Evolutionary conservation across 2,888 invertebrate species (phyloP), one percentile per base, ranked within the genome.

Genomic region (Atethmia centrago): DNA sequence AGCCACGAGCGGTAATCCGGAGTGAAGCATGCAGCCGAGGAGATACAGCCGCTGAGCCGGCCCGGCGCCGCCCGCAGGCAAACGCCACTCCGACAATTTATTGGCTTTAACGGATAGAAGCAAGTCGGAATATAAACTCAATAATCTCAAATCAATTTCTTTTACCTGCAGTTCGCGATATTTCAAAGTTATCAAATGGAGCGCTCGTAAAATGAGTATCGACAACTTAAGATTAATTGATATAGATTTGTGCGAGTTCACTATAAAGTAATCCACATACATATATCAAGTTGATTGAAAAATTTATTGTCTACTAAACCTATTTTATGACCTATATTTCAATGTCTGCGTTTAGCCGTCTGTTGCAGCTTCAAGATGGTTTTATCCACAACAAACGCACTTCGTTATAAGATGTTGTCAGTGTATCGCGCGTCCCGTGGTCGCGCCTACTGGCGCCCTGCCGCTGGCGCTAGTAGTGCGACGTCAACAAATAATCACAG

Each of bases 281-380:
- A 66, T 78, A 81, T 80, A 83, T 84, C 80, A 82, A 80, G 79
- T 79, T 82, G 80, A 83, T 84, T 73, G 80, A 78, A 82, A 83
- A 83, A 77, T 65, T 79, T 80, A 83, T 70, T 74, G 73, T 79
- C 71, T 76, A 81, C 74, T 85, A 85, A 85, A 84, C 73, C 72
- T 84, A 80, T 82, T 85, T 85, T 83, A 85, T 80, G 85, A 79
- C 36, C 74, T 74, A 80, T 81, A 85, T 85, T 82, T 85, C 79
- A 82, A 74, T 62, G 69, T 80, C 71, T 82, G 75, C 69, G 66
- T 77, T 84, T 68, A 76, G 69, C 66, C 63, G 77, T 71, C 73
- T 75, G 77, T 64, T 77, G 64, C 59, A 71, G 65, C 53, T 80
- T 69, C 28, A 25, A 84, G 51, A 71, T 82, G 51, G 70, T 76